phyloP scores from a whole-genome alignment of 2,888 invertebrate species.

The Athrips mouffetella region DNA sequence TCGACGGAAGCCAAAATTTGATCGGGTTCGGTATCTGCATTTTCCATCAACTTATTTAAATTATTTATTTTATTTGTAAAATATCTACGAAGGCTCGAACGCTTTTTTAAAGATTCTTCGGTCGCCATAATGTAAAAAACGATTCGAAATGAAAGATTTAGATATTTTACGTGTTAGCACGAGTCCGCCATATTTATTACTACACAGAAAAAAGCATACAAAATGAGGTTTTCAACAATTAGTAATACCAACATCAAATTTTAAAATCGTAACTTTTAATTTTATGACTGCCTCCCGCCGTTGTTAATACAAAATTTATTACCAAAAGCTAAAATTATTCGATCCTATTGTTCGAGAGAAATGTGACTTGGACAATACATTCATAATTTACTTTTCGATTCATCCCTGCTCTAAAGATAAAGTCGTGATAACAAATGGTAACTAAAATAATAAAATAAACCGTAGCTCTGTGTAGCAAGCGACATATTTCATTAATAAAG shows the following conservation, averaged over 20 bases:
- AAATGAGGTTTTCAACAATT: no score
- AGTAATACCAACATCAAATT: neutral
- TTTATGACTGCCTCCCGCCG: slow-evolving; percentile 14
- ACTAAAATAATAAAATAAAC: slow-evolving; percentile 76
- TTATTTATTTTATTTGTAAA: no score
- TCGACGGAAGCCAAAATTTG: no score
- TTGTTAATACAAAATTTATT: slow-evolving; percentile 71
- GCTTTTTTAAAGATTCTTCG: no score
- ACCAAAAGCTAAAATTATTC: slow-evolving; percentile 62
- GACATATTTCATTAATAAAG: slow-evolving; percentile 79
- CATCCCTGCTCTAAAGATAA: slow-evolving; percentile 72
- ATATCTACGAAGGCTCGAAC: no score
- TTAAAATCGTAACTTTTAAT: slow-evolving; percentile 7
- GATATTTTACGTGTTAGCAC: no score
- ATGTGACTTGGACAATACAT: slow-evolving; percentile 69
- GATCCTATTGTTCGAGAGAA: slow-evolving; percentile 69
- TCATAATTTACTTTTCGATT: slow-evolving; percentile 76
- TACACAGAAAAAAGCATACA: no score
- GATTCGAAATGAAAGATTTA: no score
- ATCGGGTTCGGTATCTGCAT: no score
- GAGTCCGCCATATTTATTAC: no score
- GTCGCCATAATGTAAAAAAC: no score
- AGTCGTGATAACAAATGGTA: slow-evolving; percentile 78
- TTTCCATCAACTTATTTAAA: no score
- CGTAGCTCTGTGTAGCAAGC: slow-evolving; percentile 57